phyloP scores from a whole-genome alignment of 2,113 vertebrate species.

The Merops nubicus region DNA sequence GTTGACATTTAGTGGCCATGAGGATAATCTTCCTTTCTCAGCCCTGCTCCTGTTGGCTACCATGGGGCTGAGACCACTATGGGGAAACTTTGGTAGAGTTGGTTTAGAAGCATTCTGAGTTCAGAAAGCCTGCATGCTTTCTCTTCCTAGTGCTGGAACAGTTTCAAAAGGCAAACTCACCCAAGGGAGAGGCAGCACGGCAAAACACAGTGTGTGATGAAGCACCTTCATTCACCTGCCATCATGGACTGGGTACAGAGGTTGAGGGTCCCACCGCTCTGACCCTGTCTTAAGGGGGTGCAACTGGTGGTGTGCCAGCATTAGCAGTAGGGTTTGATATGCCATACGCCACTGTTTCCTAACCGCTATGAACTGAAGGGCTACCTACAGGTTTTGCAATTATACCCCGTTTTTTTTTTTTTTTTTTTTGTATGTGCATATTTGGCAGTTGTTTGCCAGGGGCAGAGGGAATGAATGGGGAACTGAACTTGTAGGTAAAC shows the following conservation, averaged over 20 bases:
- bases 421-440: neutral
- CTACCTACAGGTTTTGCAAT: neutral
- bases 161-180: neutral
- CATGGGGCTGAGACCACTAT: neutral
- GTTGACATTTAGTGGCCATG: fast-evolving
- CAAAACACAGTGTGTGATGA: fast-evolving
- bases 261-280: neutral
- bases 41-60: fast-evolving
- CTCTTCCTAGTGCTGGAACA: neutral
- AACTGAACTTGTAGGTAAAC: slow-evolving; percentile 3
- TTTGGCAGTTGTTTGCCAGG: neutral
- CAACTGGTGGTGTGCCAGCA: neutral
- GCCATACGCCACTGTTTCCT: neutral
- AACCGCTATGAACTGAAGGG: neutral
- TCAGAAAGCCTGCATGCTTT: neutral
- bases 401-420: too few species aligned
- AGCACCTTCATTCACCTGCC: neutral
- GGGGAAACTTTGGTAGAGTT: neutral
- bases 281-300: neutral
- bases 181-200: neutral
- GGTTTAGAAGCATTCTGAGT: neutral
- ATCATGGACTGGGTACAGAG: fast-evolving
- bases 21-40: neutral
- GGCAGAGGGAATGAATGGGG: neutral
- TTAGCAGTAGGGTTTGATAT: neutral